Evolutionary conservation across 2,888 invertebrate species (phyloP).

Genomic region (Ichneumoninae sp.): DNA sequence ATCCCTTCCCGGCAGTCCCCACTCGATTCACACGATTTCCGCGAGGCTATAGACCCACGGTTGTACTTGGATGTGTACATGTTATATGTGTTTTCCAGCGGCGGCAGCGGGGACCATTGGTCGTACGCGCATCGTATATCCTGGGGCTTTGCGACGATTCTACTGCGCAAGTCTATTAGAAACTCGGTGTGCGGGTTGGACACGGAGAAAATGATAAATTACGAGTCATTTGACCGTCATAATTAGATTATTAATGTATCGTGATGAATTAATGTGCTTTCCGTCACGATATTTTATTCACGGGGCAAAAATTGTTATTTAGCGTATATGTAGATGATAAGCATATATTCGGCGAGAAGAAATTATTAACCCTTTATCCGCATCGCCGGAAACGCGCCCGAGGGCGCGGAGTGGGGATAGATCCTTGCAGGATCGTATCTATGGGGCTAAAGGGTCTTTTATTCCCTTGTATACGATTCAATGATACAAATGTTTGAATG

Average conservation of each 20-base stretch:
- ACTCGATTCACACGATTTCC: constrained; percentile 18
- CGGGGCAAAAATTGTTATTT: no score
- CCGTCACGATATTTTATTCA: neutral
- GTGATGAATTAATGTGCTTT: neutral
- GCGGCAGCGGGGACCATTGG: neutral
- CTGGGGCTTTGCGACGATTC: constrained; percentile 4
- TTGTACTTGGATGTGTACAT: constrained; percentile 8
- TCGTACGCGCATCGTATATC: constrained; percentile 12
- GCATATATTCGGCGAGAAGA: no score
- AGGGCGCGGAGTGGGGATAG: no score
- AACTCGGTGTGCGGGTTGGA: constrained; percentile 1
- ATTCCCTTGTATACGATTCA: no score
- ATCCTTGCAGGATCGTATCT: no score
- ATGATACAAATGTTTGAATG: no score
- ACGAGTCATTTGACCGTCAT: constrained; percentile 5
- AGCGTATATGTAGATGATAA: no score
- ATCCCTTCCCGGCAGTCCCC: constrained; percentile 13
- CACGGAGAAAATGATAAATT: neutral
- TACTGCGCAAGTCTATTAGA: neutral
- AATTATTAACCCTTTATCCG: no score
- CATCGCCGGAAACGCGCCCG: no score
- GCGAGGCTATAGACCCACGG: constrained; percentile 1
- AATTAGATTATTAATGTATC: neutral
- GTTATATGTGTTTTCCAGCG: neutral
- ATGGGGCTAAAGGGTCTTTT: no score